Evolutionary conservation across 1,140 invertebrate genomes (phyloP).

Genomic region (Melitaea cinxia): DNA sequence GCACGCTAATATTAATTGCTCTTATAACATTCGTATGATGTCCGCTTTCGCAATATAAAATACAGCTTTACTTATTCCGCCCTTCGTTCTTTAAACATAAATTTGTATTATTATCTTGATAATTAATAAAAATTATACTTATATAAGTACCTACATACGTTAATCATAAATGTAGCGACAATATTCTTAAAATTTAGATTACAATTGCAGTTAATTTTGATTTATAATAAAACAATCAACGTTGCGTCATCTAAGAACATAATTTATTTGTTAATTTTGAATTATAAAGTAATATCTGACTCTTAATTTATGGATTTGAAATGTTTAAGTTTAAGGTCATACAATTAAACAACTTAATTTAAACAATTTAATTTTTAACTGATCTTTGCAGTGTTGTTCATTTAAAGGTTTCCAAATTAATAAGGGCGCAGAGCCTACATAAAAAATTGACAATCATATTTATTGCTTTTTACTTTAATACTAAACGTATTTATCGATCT

Average conservation of each 20-base stretch:
- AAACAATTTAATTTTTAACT: background rate
- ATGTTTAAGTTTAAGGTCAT: slow-evolving; percentile 10
- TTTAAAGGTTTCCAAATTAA: background rate
- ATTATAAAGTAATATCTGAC: background rate
- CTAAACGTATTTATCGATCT: too few species aligned
- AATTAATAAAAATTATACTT: background rate
- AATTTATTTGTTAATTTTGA: background rate
- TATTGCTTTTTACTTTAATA: too few species aligned
- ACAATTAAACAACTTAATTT: background rate
- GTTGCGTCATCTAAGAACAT: background rate
- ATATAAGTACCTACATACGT: too few species aligned
- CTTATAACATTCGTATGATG: slow-evolving; percentile 32
- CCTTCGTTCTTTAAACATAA: background rate
- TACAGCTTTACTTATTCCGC: background rate
- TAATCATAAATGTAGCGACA: too few species aligned
- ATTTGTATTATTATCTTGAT: background rate
- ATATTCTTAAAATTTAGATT: too few species aligned
- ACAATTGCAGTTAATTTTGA: background rate
- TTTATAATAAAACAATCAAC: background rate
- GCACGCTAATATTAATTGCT: slow-evolving; percentile 34
- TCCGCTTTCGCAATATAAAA: slow-evolving; percentile 25
- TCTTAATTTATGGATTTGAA: background rate
- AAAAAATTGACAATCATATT: background rate
- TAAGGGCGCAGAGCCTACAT: background rate
- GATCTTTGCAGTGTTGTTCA: background rate